A percentile compares a stretch with the other conserved stretches of the same genome.
Evolutionary conservation across 1,140 invertebrate species (phyloP).

Genomic region (Condylostylus longicornis): DNA sequence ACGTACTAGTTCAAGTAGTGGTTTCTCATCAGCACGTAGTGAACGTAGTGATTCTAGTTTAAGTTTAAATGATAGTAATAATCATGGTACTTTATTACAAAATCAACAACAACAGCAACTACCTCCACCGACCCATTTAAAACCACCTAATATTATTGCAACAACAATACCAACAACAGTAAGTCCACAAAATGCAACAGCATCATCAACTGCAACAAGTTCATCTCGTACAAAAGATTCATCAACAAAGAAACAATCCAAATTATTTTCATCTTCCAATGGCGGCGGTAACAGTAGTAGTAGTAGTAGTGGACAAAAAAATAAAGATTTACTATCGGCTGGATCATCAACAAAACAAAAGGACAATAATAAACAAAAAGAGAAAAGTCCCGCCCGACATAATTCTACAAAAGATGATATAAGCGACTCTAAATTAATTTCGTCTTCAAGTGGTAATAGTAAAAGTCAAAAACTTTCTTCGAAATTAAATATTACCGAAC

Average conservation of each 20-base stretch:
- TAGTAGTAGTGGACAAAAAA: too few relatives aligned
- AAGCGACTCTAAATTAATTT: slow-evolving; percentile 2
- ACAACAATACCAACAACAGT: too few relatives aligned
- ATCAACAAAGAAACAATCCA: slow-evolving; percentile 27
- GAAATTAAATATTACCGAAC: not conserved
- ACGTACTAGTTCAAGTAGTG: slow-evolving; percentile 74
- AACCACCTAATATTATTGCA: too few relatives aligned
- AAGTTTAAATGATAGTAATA: slow-evolving; percentile 40
- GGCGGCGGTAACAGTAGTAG: too few relatives aligned
- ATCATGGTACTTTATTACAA: too few relatives aligned
- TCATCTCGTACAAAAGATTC: slow-evolving; percentile 15
- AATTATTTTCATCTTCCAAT: slow-evolving; percentile 16
- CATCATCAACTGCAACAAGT: slow-evolving; percentile 10
- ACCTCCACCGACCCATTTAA: slow-evolving; percentile 25
- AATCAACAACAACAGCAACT: slow-evolving; percentile 26
- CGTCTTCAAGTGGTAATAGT: slow-evolving; percentile 12
- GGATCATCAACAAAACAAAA: slow-evolving; percentile 12
- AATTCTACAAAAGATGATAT: slow-evolving; percentile 24
- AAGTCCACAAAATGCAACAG: too few relatives aligned
- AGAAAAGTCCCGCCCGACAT: slow-evolving; percentile 27
- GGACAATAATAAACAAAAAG: slow-evolving; percentile 20
- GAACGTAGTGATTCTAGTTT: slow-evolving; percentile 60
- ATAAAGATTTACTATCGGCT: slow-evolving; percentile 21
- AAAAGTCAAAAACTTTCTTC: slow-evolving; percentile 16
- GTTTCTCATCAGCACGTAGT: slow-evolving; percentile 75